Evolutionary conservation across 1,140 invertebrate genomes (phyloP).

Genomic region (Drosophila repleta): DNA sequence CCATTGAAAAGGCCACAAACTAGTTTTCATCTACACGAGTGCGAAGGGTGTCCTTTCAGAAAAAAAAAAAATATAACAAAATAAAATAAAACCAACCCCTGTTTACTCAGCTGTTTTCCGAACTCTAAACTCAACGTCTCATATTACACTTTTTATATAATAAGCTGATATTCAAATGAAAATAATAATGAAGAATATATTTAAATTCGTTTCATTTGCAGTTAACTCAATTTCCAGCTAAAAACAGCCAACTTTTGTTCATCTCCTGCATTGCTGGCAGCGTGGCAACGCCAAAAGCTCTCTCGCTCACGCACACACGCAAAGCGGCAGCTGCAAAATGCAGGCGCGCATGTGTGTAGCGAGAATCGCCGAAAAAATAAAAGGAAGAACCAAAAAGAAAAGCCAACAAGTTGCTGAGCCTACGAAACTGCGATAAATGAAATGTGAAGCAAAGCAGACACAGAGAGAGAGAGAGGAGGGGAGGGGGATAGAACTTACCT

Average conservation of each 20-base stretch:
- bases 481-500: conserved; percentile 67
- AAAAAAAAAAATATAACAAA: background rate
- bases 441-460: background rate
- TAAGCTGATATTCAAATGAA: background rate
- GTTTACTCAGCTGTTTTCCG: conserved; percentile 61
- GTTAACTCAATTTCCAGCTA: background rate
- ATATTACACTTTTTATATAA: conserved; percentile 37
- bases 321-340: conserved; percentile 43
- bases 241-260: background rate
- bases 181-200: too few relatives aligned
- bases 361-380: conserved; percentile 19
- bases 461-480: background rate
- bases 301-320: conserved; percentile 16
- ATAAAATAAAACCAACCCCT: conserved; percentile 29
- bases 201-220: background rate
- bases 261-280: conserved; percentile 1
- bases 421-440: conserved; percentile 10
- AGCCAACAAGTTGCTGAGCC: conserved; percentile 47
- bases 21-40: conserved; percentile 53
- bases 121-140: conserved; percentile 34
- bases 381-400: conserved; percentile 12
- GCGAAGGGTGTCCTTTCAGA: conserved; percentile 50
- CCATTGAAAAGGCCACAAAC: conserved; percentile 48
- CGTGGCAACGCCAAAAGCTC: conserved; percentile 55
- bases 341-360: conserved; percentile 39